Evolutionary conservation across 2,113 vertebrate species (phyloP), one percentile per base, ranked within the genome.

Genomic region (Pygoscelis antarcticus): DNA sequence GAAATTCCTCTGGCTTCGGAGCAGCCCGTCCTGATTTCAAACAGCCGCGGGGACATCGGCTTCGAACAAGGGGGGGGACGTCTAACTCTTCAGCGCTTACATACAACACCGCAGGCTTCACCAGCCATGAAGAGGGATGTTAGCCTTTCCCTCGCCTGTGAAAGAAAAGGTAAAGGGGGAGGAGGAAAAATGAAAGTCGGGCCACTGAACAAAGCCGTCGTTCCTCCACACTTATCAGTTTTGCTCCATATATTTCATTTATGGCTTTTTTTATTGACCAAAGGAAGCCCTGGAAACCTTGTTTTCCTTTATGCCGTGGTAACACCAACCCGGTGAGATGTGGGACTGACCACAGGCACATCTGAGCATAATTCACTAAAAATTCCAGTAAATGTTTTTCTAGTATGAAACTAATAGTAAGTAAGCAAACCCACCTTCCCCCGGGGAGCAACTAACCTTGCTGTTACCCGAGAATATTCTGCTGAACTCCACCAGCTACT

Each of bases 341-440:
- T 60, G 82, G 92, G 89, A 75, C 82, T 96, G 95, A 92, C 92
- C 95, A 92, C 92, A 94, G 89, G 92, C 72, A 92, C 82, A 92
- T 92, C 95, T 94, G 95, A 94, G 92, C 92, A 71, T 75, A 87
- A 94, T 84, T 94, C 92, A 83, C 86, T 92, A 55, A 77, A 90
- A 66, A 96, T 96, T 97, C 95, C 96, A 97, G 88, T 69, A 66
- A 90, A 91, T 89, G 82, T 92, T 94, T 94, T 95, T 69, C 72
- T 96, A 83, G 94, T 34, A 81, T 89, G 94, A 84, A 97, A 92
- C 90, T 92, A 96, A 96, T 90, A 66, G 92, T 95, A 90, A 91
- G 95, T 84, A 95, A 96, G 95, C 96, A 89, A 86, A 93, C 83
- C 92, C 54, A 57, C 19, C 77, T 69, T 16, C 93, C 88, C 61